Base-by-base conservation (phyloP, 2,888 invertebrate species). In the Argyresthia goedartella region DNA sequence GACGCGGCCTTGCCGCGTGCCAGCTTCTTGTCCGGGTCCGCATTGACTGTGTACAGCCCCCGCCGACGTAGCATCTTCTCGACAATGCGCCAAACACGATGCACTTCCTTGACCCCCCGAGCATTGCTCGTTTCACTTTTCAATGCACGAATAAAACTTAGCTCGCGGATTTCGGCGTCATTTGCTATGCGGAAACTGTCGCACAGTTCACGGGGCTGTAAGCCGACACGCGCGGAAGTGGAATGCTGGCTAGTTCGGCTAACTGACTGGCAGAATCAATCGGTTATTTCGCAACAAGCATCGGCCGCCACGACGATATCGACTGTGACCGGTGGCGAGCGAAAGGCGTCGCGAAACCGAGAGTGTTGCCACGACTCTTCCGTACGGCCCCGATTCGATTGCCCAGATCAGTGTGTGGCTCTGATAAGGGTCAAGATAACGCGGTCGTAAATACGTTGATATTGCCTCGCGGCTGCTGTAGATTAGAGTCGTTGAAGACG, bases 1-100 rank as follows among this genome's bases (percentile, higher is more conserved):
- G 72, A 73, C 10, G 64, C 53, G 4, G 69, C 59, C 58, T 76
- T 77, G 33, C 68, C 55, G 58, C 61, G 70, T 53, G 61, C 64
- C 53, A 66, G 65, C 54, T 71, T 68, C 57, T 63, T 65, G 44
- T 69, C 73, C 25, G 76, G 62, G 53, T 75, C 76, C 57, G 76
- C 71, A 61, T 85, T 86, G 54, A 86, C 85, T 33, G 85, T 81
- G 59, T 86, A 86, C 49, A 76, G 81, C 54, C 84, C 84, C 53
- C 85, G 78, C 47, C 81, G 76, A 45, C 85, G 74, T 64, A 85
- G 65, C 85, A 85, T 85, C 56, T 56, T 73, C 11, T n/a, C 11
- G 10, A 36, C 49, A 14, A 35, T 48, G 48, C 48, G 25, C 48
- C 48, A 48, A 48, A 48, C 39, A 36, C 36, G 36, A 48, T 48